Base-by-base conservation (phyloP, 2,888 invertebrate species). In the Suillia variegata region DNA sequence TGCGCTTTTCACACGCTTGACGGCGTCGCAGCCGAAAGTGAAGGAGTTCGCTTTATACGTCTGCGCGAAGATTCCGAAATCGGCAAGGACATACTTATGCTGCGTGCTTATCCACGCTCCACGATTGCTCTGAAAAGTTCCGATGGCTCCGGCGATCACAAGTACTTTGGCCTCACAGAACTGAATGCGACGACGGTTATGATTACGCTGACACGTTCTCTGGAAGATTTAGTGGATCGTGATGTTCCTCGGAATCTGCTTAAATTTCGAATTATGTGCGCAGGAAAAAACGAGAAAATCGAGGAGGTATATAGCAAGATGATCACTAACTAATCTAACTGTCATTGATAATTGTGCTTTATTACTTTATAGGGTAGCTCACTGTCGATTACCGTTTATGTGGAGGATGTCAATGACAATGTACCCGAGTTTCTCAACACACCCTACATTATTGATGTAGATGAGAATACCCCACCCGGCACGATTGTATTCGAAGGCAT, bases 361-460 rank as follows among this genome's bases (percentile, higher is more conserved):
- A 42, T 49, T 10, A 22, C 17, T 34, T 17, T 52, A 24, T 83
- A 93, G 93, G 90, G 91, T 73, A 91, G 92, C 53, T 93, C 90
- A 69, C 84, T 94, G 20, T 91, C 92, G 1, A 89, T 93, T 65
- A 94, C 93, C 3, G 92, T 94, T 4, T 94, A 94, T 80, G 91
- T 94, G 5, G 93, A 94, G 80, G 94, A 94, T 76, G 86, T 94
- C 45, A 94, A 94, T 75, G 93, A 94, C 82, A 92, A 94, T 80
- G 85, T 88, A 1, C 93, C 93, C 0, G 84, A 86, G 73, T 94
- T 94, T 79, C 80, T 89, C 50, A 89, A 90, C 63, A 87, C 90
- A 0, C 94, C 94, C 1, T 94, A 94, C 76, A 85, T 87, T 54
- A 85, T 93, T 6, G 87, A 88, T 45, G 91, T 94, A 17, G 92